Conservation (phyloP, 2,797 vertebrate species). For the Percopsis omiscomaycus region DNA sequence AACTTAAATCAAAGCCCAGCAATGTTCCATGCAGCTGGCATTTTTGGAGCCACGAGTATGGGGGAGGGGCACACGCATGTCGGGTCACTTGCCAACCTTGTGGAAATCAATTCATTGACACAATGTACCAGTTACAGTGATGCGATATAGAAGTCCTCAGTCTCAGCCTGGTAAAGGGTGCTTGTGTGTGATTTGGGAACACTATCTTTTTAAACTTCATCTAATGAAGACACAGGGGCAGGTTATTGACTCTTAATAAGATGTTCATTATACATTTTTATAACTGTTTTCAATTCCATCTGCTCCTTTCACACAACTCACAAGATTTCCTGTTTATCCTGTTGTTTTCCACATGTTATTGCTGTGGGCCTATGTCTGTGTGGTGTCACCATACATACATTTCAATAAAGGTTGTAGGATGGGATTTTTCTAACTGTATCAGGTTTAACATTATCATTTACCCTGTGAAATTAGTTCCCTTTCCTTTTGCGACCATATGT, state of each 20-base stretch:
- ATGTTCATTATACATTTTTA: background rate
- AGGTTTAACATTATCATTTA: too few species aligned
- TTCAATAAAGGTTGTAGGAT: too few species aligned
- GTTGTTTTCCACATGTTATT: background rate
- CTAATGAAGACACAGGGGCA: too few species aligned
- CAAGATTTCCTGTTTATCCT: background rate
- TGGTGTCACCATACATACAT: too few species aligned
- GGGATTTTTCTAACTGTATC: too few species aligned
- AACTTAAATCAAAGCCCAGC: slow-evolving; percentile 47
- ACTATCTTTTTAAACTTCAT: too few species aligned
- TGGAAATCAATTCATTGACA: slow-evolving; percentile 67
- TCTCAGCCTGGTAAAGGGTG: background rate
- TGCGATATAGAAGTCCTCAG: background rate
- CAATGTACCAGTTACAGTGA: slow-evolving; percentile 55
- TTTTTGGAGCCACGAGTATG: slow-evolving; percentile 49
- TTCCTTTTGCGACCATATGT: too few species aligned
- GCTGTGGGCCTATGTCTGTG: background rate
- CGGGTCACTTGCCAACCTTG: slow-evolving; percentile 66
- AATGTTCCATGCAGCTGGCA: slow-evolving; percentile 57
- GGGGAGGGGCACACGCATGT: slow-evolving; percentile 51
- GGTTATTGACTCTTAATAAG: background rate
- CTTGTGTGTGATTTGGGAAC: too few species aligned
- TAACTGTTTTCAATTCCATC: too few species aligned
- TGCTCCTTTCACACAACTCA: too few species aligned
- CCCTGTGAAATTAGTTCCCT: too few species aligned